Conservation (phyloP, 2,797 vertebrate species). For the Emys orbicularis region DNA sequence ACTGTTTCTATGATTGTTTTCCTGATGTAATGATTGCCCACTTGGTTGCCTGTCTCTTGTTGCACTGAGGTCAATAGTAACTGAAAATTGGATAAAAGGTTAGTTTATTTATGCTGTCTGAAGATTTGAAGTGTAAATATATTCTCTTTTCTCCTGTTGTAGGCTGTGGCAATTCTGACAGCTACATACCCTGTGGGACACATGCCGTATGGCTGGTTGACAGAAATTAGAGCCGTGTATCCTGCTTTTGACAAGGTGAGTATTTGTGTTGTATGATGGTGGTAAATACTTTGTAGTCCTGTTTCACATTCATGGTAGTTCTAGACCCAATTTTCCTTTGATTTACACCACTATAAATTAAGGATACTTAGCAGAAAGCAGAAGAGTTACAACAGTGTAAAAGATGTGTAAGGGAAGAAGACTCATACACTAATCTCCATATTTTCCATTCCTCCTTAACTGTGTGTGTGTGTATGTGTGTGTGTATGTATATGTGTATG, state of each 20-base stretch:
- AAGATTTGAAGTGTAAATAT: background rate
- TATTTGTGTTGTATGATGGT: background rate
- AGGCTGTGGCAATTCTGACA: conserved; percentile 97
- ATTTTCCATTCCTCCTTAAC: too few relatives aligned
- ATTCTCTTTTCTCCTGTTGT: conserved; percentile 31
- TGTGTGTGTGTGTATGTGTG: background rate
- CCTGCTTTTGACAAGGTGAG: conserved; percentile 99
- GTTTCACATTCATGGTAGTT: background rate
- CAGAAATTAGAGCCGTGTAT: conserved; percentile 95
- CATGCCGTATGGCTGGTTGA: conserved; percentile 99
- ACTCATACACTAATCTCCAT: background rate
- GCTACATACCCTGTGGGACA: conserved; percentile 98
- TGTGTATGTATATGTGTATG: background rate
- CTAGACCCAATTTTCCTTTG: background rate
- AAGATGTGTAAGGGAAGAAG: background rate
- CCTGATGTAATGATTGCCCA: background rate
- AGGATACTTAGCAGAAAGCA: background rate
- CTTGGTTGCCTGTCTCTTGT: background rate
- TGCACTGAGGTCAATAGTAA: background rate
- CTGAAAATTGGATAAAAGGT: background rate
- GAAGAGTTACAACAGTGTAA: background rate
- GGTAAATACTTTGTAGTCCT: background rate
- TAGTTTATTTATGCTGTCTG: background rate
- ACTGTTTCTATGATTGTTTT: background rate
- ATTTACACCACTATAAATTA: background rate